Conservation (phyloP, 2,797 vertebrate genomes). For the Varecia variegata region DNA sequence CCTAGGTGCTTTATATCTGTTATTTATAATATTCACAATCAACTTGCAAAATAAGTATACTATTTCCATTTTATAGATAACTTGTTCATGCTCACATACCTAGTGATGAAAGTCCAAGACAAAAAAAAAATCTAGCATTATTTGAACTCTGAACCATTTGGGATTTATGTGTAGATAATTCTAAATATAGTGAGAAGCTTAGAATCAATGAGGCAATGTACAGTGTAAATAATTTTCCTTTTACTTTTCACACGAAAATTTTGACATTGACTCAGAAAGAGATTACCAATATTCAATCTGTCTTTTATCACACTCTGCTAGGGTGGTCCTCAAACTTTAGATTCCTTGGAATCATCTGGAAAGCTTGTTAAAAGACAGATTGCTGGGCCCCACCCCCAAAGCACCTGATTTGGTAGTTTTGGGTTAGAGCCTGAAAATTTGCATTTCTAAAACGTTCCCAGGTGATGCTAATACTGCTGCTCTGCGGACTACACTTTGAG, state of each 20-base stretch:
- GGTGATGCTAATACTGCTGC: neutral
- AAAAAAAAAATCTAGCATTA: neutral
- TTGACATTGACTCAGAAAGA: neutral
- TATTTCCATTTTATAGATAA: constrained; percentile 15
- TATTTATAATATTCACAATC: neutral
- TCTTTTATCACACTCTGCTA: neutral
- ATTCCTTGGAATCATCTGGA: neutral
- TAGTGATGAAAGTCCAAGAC: neutral
- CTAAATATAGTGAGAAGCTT: neutral
- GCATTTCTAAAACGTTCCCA: neutral
- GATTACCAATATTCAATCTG: neutral
- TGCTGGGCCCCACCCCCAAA: neutral
- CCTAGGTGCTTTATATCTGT: neutral
- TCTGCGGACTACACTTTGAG: neutral
- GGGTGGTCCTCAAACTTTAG: neutral
- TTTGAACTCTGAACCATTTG: neutral
- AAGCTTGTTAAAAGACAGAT: neutral
- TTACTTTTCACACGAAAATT: neutral
- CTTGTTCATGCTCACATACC: neutral
- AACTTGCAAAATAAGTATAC: neutral
- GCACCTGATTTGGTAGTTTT: neutral
- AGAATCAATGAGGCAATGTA: neutral
- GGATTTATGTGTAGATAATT: constrained; percentile 8
- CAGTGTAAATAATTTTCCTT: neutral
- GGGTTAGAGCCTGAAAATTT: neutral